Evolutionary conservation across 2,797 vertebrate species (phyloP).

Genomic region (Tangara arthus): DNA sequence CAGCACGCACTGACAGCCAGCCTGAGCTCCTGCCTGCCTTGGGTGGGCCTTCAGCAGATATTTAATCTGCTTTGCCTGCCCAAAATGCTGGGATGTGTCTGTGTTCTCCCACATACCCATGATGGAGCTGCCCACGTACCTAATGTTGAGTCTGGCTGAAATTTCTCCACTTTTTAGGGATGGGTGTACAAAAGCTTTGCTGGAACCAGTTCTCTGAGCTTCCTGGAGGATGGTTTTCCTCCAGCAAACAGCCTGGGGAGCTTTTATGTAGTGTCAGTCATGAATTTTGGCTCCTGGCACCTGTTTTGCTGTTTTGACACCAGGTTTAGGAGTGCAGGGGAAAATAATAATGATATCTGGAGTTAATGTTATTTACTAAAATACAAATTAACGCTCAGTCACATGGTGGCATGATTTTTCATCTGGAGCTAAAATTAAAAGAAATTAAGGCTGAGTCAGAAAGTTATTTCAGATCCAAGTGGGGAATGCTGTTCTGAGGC

Average conservation of each 20-base stretch:
- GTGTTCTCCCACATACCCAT: accelerated
- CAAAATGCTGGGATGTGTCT: not conserved
- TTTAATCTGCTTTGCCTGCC: not conserved
- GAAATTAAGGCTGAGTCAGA: conserved; percentile 71
- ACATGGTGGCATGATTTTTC: conserved; percentile 62
- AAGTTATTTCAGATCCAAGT: conserved; percentile 63
- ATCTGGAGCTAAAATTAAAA: conserved; percentile 73
- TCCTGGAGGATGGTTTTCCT: not conserved
- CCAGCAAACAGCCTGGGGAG: not conserved
- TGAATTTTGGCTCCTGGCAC: not conserved
- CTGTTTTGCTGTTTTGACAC: conserved; percentile 31
- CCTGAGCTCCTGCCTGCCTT: not conserved
- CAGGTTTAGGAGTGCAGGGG: not conserved
- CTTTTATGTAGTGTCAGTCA: not conserved
- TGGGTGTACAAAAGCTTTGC: not conserved
- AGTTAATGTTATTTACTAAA: conserved; percentile 63
- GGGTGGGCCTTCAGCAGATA: not conserved
- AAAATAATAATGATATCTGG: conserved; percentile 41
- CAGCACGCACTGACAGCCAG: not conserved
- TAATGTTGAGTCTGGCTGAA: not conserved
- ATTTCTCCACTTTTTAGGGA: not conserved
- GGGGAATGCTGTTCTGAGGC: not conserved
- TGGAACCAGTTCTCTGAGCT: not conserved
- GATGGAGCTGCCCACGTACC: not conserved
- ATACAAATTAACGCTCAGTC: conserved; percentile 55